A percentile compares a stretch with the other conserved stretches of the same genome.
Conservation (phyloP, 2,888 invertebrate species). For the Chironomus riparius region DNA sequence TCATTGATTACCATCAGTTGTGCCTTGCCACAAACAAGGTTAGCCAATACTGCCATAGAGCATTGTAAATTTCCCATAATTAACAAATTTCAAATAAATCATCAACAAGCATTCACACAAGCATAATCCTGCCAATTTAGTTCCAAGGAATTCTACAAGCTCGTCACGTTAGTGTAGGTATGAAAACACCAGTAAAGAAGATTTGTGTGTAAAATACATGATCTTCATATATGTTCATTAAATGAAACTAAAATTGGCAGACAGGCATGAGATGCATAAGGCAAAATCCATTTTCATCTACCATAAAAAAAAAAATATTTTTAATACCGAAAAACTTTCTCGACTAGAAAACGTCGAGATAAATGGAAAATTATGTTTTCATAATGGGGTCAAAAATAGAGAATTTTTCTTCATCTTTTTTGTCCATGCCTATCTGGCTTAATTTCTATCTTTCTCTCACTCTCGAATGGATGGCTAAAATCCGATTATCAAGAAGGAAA, state of each 20-base stretch:
- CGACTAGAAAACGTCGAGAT: conserved; percentile 8
- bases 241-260: neutral
- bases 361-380: conserved; percentile 19
- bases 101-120: no score
- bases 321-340: neutral
- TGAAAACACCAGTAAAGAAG: neutral
- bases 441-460: neutral
- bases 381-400: neutral
- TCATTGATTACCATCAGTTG: no score
- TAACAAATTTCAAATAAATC: no score
- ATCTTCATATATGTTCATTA: neutral
- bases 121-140: no score
- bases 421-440: neutral
- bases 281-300: neutral
- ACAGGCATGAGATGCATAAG: neutral
- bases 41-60: no score
- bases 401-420: neutral
- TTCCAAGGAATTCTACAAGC: no score
- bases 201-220: neutral
- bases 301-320: neutral
- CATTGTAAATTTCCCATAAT: neutral
- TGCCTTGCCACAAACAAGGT: no score
- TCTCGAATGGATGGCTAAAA: neutral
- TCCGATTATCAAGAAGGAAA: neutral
- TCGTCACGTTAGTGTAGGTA: no score